phyloP scores from a whole-genome alignment of 2,888 invertebrate genomes.

The Hanleya hanleyi region DNA sequence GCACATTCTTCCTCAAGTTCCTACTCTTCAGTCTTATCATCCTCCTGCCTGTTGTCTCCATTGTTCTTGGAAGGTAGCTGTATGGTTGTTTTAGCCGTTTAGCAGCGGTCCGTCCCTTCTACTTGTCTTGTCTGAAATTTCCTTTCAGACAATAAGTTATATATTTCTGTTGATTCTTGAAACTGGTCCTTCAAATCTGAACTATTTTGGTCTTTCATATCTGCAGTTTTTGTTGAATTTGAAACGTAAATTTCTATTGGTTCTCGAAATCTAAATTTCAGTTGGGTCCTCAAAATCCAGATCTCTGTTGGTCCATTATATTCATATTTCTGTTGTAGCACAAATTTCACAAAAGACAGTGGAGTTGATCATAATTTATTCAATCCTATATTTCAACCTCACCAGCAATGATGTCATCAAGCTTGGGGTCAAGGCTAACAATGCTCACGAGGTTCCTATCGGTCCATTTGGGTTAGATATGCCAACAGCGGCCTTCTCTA shows the following conservation, averaged over 20 bases:
- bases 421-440: constrained; percentile 41
- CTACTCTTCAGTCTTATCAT: constrained; percentile 46
- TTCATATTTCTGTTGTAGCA: neutral
- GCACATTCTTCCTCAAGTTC: constrained; percentile 50
- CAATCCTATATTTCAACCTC: no score
- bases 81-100: no score
- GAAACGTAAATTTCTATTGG: neutral
- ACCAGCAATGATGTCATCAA: constrained; percentile 40
- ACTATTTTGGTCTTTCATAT: no score
- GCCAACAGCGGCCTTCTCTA: constrained; percentile 43
- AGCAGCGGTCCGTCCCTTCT: no score
- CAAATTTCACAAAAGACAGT: neutral
- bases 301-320: neutral
- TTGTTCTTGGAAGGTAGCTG: constrained; percentile 59
- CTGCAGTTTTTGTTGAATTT: no score
- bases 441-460: constrained; percentile 27
- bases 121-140: neutral
- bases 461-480: constrained; percentile 49
- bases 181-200: no score
- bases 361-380: neutral
- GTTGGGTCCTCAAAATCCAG: neutral
- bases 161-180: neutral
- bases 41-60: constrained; percentile 45
- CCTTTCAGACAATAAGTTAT: neutral
- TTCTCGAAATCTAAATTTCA: neutral